Base-by-base conservation (phyloP, 2,888 invertebrate genomes). In the Melipona beecheii region DNA sequence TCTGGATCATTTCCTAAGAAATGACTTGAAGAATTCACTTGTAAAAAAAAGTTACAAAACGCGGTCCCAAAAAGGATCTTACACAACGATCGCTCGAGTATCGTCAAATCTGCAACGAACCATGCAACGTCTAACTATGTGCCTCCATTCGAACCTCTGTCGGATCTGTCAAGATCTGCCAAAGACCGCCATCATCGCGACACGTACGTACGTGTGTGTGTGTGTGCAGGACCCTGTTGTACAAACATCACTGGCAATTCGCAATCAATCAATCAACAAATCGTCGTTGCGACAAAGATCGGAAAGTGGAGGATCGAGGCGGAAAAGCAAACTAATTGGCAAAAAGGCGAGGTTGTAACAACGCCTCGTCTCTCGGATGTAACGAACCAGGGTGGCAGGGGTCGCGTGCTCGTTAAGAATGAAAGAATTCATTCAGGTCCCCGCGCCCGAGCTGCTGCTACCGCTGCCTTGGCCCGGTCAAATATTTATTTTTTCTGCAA, bases 401-500 rank as follows among this genome's bases (percentile, higher is more conserved):
- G 6, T 9, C 5, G 81, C 65, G 83, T 76, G 75, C 86, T 90
- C 90, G 90, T 89, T 87, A 88, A 90, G 87, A 91, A 89, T 88
- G 89, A 89, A 90, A 90, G 89, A 87, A 91, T 86, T 88, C 88
- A 90, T 91, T 91, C 86, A 77, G 81, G 80, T 84, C 84, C 69
- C 76, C 71, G 73, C 74, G 65, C 43, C 78, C 5, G 36, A 43
- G 69, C 77, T 60, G 66, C 72, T 3, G 31, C 31, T 31, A 31
- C 31, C 31, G 24, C 56, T 58, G 76, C 64, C 69, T 43, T 69
- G 58, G 70, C 76, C 72, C 82, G 82, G 75, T 85, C 89, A 87
- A 87, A 90, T 91, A 91, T 91, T 91, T 90, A 90, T 90, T 90
- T 90, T 86, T 83, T 60, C 81, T 43, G 84, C 83, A 88, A 90